Evolutionary conservation across 2,888 invertebrate genomes (phyloP).

Genomic region (Plagodis dolabraria): DNA sequence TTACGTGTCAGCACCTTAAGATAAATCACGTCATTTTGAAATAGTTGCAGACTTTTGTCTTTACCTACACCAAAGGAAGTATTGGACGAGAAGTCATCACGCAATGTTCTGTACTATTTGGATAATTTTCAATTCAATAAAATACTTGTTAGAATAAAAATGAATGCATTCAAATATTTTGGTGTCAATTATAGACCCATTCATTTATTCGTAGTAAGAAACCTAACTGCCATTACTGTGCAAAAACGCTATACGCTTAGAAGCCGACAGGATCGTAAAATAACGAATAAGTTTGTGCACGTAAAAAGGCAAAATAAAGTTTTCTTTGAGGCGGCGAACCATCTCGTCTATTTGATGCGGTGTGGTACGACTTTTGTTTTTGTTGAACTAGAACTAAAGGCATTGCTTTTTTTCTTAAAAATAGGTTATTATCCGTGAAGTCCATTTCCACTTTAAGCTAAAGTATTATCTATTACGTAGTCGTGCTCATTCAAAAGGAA

Average conservation of each 20-base stretch:
- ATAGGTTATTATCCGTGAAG: slow-evolving; percentile 5
- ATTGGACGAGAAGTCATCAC: too few relatives aligned
- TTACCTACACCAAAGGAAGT: too few relatives aligned
- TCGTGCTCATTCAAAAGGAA: too few relatives aligned
- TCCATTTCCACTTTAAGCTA: neutral
- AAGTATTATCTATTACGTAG: neutral
- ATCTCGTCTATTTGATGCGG: slow-evolving; percentile 36
- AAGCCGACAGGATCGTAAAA: slow-evolving; percentile 67
- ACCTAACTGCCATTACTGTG: slow-evolving; percentile 14
- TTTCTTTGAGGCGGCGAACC: slow-evolving; percentile 43
- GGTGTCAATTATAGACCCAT: too few relatives aligned
- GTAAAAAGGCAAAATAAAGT: slow-evolving; percentile 55
- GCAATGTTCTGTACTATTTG: too few relatives aligned
- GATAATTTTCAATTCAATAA: too few relatives aligned
- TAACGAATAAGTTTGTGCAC: slow-evolving; percentile 56
- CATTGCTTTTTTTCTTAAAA: slow-evolving; percentile 16
- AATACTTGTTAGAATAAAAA: too few relatives aligned
- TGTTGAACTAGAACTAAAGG: slow-evolving; percentile 19
- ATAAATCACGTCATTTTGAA: too few relatives aligned
- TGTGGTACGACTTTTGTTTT: slow-evolving; percentile 22
- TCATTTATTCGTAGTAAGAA: neutral
- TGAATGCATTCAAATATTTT: too few relatives aligned
- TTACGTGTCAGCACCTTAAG: too few relatives aligned
- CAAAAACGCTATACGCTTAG: slow-evolving; percentile 52
- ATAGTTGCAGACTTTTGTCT: too few relatives aligned